Conservation (phyloP, 37 sponge, comb jelly and placozoan genomes). For the Eunapius fragilis region DNA sequence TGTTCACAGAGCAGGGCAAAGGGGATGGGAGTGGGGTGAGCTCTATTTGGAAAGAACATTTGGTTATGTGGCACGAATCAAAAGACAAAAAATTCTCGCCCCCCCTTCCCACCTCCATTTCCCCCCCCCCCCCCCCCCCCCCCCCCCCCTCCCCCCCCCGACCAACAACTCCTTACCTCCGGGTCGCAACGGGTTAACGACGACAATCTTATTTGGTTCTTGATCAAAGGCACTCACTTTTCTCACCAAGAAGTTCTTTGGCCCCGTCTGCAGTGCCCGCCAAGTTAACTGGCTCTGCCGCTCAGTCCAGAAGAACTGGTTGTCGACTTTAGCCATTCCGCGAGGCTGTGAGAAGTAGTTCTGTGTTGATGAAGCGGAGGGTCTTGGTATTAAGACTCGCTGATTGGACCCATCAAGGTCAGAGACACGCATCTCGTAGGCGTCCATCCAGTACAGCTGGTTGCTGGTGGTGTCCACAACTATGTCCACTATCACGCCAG, state of each 20-base stretch:
- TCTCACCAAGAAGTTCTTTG: no score
- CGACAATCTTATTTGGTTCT: background rate
- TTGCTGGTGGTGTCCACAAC: conserved; percentile 65
- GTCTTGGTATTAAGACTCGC: no score
- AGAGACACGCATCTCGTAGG: conserved; percentile 40
- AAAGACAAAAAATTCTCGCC: no score
- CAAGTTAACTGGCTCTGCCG: no score
- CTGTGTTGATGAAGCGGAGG: no score
- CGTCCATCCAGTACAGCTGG: conserved; percentile 80
- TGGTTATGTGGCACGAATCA: background rate
- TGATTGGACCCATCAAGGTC: conserved; percentile 34
- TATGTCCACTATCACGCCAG: conserved; percentile 42
- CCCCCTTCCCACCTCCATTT: no score
- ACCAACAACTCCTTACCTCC: background rate
- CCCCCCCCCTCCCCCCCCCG: no score
- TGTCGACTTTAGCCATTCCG: no score
- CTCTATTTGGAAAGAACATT: background rate
- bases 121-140: no score
- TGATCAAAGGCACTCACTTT: background rate
- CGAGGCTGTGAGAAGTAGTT: no score
- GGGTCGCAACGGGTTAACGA: background rate
- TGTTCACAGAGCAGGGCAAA: conserved; percentile 51
- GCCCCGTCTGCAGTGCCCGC: no score
- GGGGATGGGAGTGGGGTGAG: background rate
- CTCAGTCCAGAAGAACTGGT: no score